Percentiles rank a stretch among this genome's conserved stretches.
These are phyloP conservation scores for Urocolius indicus DNA, from an alignment of 2,113 vertebrate species.

Conservation along the genomic window DNA sequence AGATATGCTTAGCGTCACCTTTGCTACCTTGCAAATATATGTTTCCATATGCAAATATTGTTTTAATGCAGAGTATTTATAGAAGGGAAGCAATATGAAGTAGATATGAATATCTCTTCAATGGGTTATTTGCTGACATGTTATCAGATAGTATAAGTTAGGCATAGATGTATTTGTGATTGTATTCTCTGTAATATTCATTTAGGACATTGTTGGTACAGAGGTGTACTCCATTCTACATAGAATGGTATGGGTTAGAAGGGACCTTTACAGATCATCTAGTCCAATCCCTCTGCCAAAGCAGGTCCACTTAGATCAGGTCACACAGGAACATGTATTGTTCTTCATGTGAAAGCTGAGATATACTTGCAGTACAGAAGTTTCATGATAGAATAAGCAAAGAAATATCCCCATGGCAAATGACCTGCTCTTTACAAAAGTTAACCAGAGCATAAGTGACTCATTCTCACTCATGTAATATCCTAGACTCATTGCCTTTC, in stretches of 20 bases:
- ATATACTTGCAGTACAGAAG: background rate
- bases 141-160: background rate
- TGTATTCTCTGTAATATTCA: background rate
- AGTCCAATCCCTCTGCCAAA: no score
- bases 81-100: background rate
- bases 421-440: background rate
- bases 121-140: background rate
- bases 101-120: background rate
- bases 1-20: background rate
- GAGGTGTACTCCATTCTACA: background rate
- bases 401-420: background rate
- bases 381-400: background rate
- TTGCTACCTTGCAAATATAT: background rate
- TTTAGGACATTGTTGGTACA: background rate
- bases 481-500: background rate
- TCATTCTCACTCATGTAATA: accelerated
- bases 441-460: background rate
- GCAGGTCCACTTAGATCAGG: no score
- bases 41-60: background rate
- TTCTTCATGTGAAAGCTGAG: background rate
- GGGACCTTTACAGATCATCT: no score
- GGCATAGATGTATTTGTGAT: background rate
- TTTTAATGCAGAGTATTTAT: background rate
- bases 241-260: no score
- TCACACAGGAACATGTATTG: accelerated